Evolutionary conservation across 2,888 invertebrate genomes (phyloP).

Genomic region (Theretra japonica): DNA sequence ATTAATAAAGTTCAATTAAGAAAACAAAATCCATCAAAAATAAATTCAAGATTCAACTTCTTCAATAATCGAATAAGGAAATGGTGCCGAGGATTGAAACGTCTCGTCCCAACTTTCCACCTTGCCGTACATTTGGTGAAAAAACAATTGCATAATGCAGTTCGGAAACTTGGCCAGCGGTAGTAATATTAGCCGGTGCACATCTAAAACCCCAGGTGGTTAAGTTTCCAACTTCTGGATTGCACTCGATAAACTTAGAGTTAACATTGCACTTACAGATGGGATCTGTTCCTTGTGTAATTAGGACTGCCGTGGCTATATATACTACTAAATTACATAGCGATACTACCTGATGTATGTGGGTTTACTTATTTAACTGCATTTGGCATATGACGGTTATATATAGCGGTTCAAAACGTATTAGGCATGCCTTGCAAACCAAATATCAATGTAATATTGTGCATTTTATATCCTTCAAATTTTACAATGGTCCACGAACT

Average conservation of each 20-base stretch:
- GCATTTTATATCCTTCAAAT: too few species aligned
- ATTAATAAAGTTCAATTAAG: too few species aligned
- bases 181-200: constrained; percentile 14
- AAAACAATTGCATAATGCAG: constrained; percentile 17
- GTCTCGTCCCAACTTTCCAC: neutral
- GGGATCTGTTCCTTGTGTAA: constrained; percentile 2
- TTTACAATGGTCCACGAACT: too few species aligned
- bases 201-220: constrained; percentile 19
- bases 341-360: too few species aligned
- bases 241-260: constrained; percentile 9
- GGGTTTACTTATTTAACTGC: too few species aligned
- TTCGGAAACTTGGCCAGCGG: neutral
- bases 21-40: too few species aligned
- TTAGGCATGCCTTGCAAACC: too few species aligned
- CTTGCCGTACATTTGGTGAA: neutral
- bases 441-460: too few species aligned
- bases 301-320: neutral
- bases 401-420: too few species aligned
- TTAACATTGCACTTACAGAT: constrained; percentile 18
- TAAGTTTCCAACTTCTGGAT: constrained; percentile 20
- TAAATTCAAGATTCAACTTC: neutral
- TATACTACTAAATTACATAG: neutral
- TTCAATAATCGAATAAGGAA: neutral
- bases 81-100: neutral
- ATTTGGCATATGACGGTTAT: too few species aligned